Conservation (phyloP, 2,113 vertebrate genomes). For the Kryptolebias marmoratus region DNA sequence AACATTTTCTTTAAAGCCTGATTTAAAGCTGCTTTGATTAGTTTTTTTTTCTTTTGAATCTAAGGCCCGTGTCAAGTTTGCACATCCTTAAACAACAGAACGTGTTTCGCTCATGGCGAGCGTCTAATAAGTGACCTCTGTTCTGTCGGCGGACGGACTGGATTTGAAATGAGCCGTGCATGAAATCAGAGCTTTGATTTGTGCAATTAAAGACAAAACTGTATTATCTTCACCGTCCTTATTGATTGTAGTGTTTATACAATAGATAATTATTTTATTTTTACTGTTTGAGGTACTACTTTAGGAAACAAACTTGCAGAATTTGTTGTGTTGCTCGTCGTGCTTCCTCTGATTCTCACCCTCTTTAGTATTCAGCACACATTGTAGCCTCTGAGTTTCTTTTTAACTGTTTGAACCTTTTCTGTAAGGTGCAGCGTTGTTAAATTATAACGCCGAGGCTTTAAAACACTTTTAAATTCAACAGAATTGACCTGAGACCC, state of each 20-base stretch:
- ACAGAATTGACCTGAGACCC: too few species aligned
- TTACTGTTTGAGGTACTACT: background rate
- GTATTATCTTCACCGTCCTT: conserved; percentile 6
- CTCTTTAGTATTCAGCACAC: background rate
- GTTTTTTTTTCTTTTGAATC: conserved; percentile 1
- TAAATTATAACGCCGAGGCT: too few species aligned
- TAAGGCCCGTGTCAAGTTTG: conserved; percentile 18
- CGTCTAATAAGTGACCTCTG: background rate
- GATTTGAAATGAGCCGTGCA: conserved; percentile 10
- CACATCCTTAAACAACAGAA: conserved; percentile 29
- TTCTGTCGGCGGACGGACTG: conserved; percentile 10
- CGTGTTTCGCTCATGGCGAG: background rate
- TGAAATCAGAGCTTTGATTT: conserved; percentile 30
- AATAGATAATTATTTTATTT: conserved; percentile 7
- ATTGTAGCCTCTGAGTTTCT: too few species aligned
- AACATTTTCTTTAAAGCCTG: conserved; percentile 2
- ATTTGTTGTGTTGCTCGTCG: background rate
- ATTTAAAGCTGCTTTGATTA: conserved; percentile 46
- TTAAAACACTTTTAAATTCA: too few species aligned
- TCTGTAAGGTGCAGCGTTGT: too few species aligned
- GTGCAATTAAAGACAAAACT: conserved; percentile 27
- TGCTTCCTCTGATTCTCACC: background rate
- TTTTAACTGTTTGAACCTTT: too few species aligned
- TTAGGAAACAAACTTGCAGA: background rate
- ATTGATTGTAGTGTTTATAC: conserved; percentile 1